Percentiles rank a stretch among this genome's conserved stretches.
Conservation (phyloP, 2,888 invertebrate genomes). For the Meliscaeva auricollis region DNA sequence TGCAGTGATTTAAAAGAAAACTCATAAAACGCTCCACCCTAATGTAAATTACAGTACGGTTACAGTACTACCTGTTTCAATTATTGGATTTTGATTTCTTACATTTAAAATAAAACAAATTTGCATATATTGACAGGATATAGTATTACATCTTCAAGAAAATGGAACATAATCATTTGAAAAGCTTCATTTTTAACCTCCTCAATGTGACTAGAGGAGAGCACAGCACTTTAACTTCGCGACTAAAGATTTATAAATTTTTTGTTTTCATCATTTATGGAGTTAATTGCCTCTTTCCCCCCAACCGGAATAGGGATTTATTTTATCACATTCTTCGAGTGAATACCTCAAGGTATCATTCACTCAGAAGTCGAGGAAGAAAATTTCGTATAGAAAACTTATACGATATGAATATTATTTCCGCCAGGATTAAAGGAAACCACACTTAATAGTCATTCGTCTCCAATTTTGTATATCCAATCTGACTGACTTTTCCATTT, state of each 20-base stretch:
- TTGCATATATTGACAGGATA: too few relatives aligned
- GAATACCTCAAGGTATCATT: not conserved
- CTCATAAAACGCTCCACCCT: too few relatives aligned
- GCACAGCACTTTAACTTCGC: constrained; percentile 3
- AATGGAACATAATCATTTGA: too few relatives aligned
- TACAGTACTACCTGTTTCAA: too few relatives aligned
- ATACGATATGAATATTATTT: constrained; percentile 63
- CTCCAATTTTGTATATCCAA: not conserved
- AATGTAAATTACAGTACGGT: too few relatives aligned
- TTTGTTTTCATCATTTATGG: constrained; percentile 20
- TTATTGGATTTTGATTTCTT: too few relatives aligned
- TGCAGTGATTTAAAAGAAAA: too few relatives aligned
- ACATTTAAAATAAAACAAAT: too few relatives aligned
- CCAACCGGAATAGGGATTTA: not conserved
- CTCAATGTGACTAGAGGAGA: too few relatives aligned
- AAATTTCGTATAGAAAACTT: constrained; percentile 46
- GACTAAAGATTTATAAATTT: not conserved
- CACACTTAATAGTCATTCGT: not conserved
- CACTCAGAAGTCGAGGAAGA: constrained; percentile 1
- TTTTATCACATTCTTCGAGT: not conserved
- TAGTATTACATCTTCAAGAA: too few relatives aligned
- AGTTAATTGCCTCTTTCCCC: constrained; percentile 5
- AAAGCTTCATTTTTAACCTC: too few relatives aligned
- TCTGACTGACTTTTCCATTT: not conserved
- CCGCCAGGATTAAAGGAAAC: constrained; percentile 52